Evolutionary conservation across 2,797 vertebrate species (phyloP), one percentile per base, ranked within the genome.

Genomic region (Poeciliopsis turneri): DNA sequence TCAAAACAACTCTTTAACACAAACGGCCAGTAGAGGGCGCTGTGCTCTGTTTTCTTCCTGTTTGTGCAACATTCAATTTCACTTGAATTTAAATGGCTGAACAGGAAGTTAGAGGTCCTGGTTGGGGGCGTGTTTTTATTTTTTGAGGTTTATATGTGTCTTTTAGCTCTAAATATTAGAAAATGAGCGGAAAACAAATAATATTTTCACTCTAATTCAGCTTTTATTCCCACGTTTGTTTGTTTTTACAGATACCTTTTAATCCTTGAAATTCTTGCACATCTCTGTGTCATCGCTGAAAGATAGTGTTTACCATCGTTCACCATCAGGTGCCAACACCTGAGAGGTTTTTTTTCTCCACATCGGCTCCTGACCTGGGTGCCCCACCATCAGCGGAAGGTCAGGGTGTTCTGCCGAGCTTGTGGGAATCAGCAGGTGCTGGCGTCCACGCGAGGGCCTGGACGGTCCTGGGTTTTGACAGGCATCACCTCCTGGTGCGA

Each of bases 21-120:
- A 0, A 25, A 36, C 5, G 1, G 64, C 41, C 89, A 89, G 78
- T 0, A 88, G 91, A 86, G 86, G 90, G 87, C 36, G 84, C 76
- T 71, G 80, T 76, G 78, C 49, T 81, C 78, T 51, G 76, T 49
- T 76, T 4, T 74, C 30, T 13, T 30, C 1, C 59, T 18, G 59
- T 7, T 57, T n/a, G 1, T 7, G 6, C 28, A 8, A 1, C 41
- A 28, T 33, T 10, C 20, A 5, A 23, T 66, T 72, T 78, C 10
- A 53, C 23, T 66, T 59, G 5, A 59, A 77, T 46, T 75, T 41
- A 28, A 77, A 55, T 5, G 59, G 16, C 41, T 7, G 53, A 30
- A 3, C 18, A 39, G 59, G 3, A 51, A 45, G 3, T 2, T 13
- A n/a, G 5, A 51, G 30, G 5, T 36, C 23, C 20, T 69, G 13